Evolutionary conservation across 2,888 invertebrate genomes (phyloP), one percentile per base, ranked within the genome.

Genomic region (Nycteola revayana): DNA sequence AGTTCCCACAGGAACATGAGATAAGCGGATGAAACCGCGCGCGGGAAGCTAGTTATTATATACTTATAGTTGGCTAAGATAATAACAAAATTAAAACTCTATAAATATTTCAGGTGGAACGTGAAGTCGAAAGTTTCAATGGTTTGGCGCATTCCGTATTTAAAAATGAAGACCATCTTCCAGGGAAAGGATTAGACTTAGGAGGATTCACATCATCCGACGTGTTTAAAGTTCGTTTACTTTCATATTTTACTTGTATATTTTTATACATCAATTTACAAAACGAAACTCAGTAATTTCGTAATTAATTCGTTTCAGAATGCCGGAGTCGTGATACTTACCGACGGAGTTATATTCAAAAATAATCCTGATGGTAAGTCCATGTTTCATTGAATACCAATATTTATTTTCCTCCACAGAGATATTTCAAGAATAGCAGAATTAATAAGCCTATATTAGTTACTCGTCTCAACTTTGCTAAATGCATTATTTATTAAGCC

Each of bases 251-350:
- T 2, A 2, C 24, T 20, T 28, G 5, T 5, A 8, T 20, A 7
- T 6, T n/a, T 18, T 9, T 6, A 7, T 1, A 23, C 9, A 3
- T 2, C 2, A 7, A 1, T 5, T 10, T 7, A 5, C 2, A 3
- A 1, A 18, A 7, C 0, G 2, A n/a, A 24, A 22, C 26, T 6
- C n/a, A 24, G 8, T 5, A 11, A 36, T 9, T n/a, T 5, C n/a
- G n/a, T n/a, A n/a, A n/a, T n/a, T n/a, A 1, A 2, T 58, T 60
- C 50, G 48, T 90, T 90, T 54, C 78, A 95, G 94, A 94, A 94
- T 80, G 92, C 94, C 14, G 95, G 95, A 30, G 91, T 94, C 7
- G 91, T 94, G 1, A 88, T 95, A 29, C 65, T 95, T 36, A 94
- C 95, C n/a, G 95, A 95, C 63, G 93, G 93, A 32, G 85, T 91